These are phyloP conservation scores for Siniperca undulata DNA, from an alignment of 2,797 vertebrate genomes.

Conservation along the genomic window DNA sequence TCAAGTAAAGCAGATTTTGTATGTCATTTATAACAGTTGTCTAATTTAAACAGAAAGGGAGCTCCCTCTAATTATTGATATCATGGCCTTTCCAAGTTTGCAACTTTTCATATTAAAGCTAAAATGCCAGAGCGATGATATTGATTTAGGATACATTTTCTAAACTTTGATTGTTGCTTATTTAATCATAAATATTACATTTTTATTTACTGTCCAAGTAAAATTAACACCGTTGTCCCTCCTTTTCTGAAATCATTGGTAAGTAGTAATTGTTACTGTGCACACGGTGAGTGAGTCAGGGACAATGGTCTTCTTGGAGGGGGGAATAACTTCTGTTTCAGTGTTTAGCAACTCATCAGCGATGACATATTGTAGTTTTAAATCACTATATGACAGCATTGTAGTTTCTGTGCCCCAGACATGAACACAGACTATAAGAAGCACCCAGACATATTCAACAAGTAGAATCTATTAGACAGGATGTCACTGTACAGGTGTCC, in stretches of 20 bases:
- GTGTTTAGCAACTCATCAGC: not conserved
- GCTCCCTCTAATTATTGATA: not conserved
- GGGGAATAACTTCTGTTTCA: not conserved
- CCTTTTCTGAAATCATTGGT: not conserved
- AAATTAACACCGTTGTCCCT: not conserved
- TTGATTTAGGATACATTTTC: not conserved
- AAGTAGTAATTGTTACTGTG: not conserved
- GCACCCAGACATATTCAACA: not conserved
- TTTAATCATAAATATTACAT: not conserved
- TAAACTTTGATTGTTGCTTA: not conserved
- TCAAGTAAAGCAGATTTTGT: not conserved
- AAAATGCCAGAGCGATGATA: not conserved
- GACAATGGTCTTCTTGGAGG: not conserved
- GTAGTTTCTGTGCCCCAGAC: not conserved
- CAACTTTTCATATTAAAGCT: conserved; percentile 9
- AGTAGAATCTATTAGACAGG: not conserved
- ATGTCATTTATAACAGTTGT: not conserved
- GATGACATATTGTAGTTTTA: not conserved
- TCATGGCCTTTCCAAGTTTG: not conserved
- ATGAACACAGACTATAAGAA: not conserved
- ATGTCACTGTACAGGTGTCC: not conserved
- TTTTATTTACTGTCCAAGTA: not conserved
- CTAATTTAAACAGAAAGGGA: not conserved
- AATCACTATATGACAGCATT: not conserved
- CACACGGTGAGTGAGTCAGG: not conserved